These are phyloP conservation scores for Cotesia vestalis DNA, from an alignment of 1,140 invertebrate genomes.

Conservation along the genomic window DNA sequence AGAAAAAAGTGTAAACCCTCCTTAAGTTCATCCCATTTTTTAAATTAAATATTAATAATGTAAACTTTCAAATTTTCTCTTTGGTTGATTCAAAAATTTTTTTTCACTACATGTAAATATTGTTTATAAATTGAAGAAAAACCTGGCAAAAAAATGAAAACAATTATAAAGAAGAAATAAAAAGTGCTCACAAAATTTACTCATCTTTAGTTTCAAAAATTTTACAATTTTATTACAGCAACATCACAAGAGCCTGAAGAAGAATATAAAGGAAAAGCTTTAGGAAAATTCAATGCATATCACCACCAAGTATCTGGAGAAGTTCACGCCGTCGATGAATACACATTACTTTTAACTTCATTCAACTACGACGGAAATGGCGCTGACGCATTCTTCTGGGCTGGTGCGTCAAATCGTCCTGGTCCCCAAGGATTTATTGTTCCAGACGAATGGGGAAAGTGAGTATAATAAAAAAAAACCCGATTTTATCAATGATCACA, in stretches of 20 bases:
- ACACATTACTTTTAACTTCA: conserved; percentile 80
- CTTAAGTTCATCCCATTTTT: too few relatives aligned
- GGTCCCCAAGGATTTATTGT: conserved; percentile 92
- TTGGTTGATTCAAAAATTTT: too few relatives aligned
- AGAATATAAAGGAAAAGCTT: conserved; percentile 80
- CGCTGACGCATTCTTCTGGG: conserved; percentile 92
- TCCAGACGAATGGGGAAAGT: conserved; percentile 87
- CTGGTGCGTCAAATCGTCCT: conserved; percentile 84
- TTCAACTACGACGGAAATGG: conserved; percentile 94
- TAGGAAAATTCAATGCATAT: conserved; percentile 90
- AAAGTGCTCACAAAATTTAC: too few relatives aligned
- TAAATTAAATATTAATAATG: too few relatives aligned
- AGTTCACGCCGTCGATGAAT: conserved; percentile 90
- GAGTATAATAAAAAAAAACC: conserved; percentile 55
- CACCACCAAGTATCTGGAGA: conserved; percentile 90
- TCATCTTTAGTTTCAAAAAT: neutral
- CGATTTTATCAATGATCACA: neutral
- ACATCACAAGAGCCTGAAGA: conserved; percentile 68
- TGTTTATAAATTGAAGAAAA: too few relatives aligned
- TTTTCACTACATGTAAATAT: too few relatives aligned
- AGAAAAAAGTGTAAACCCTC: too few relatives aligned
- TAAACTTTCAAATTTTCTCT: too few relatives aligned
- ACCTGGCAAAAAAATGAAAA: too few relatives aligned
- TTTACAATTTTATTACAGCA: conserved; percentile 36
- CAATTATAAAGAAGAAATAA: too few relatives aligned